Percentiles rank a stretch among this genome's conserved stretches.
Evolutionary conservation across 1,140 invertebrate genomes (phyloP).

Genomic region (Nomia melanderi): DNA sequence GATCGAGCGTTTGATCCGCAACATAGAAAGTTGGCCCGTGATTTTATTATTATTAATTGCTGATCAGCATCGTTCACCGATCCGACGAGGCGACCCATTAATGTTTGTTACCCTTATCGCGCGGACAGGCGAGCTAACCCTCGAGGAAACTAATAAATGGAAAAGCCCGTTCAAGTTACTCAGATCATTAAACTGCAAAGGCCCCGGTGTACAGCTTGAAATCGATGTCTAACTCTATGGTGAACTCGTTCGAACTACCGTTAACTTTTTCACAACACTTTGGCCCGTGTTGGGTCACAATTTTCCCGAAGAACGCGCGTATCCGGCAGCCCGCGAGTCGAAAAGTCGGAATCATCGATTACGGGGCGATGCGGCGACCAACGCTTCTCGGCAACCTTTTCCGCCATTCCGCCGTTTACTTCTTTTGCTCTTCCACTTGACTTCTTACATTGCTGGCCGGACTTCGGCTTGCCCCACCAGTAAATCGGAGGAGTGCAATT

Average conservation of each 20-base stretch:
- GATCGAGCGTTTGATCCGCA: too few relatives aligned
- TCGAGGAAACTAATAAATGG: slow-evolving; percentile 75
- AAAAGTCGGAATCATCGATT: slow-evolving; percentile 52
- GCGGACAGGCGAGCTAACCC: slow-evolving; percentile 63
- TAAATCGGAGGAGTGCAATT: slow-evolving; percentile 64
- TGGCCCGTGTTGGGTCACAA: slow-evolving; percentile 54
- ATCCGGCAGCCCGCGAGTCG: slow-evolving; percentile 22
- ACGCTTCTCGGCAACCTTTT: slow-evolving; percentile 28
- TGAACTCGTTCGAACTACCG: slow-evolving; percentile 73
- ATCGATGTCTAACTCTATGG: slow-evolving; percentile 73
- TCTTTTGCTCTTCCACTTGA: slow-evolving; percentile 10
- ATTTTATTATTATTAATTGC: too few relatives aligned
- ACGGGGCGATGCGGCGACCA: slow-evolving; percentile 10
- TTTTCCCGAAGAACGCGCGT: slow-evolving; percentile 41
- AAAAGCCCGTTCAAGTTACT: slow-evolving; percentile 76
- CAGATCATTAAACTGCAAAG: slow-evolving; percentile 76
- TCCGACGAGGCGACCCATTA: slow-evolving; percentile 9
- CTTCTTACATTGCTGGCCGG: background rate
- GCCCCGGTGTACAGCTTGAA: slow-evolving; percentile 57
- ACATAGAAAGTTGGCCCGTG: too few relatives aligned
- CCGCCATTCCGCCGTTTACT: slow-evolving; percentile 15
- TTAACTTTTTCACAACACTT: slow-evolving; percentile 76
- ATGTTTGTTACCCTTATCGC: slow-evolving; percentile 38
- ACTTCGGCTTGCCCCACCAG: slow-evolving; percentile 4
- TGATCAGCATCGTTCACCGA: slow-evolving; percentile 2